phyloP scores from a whole-genome alignment of 2,888 invertebrate species.

The Pristionchus entomophagus region DNA sequence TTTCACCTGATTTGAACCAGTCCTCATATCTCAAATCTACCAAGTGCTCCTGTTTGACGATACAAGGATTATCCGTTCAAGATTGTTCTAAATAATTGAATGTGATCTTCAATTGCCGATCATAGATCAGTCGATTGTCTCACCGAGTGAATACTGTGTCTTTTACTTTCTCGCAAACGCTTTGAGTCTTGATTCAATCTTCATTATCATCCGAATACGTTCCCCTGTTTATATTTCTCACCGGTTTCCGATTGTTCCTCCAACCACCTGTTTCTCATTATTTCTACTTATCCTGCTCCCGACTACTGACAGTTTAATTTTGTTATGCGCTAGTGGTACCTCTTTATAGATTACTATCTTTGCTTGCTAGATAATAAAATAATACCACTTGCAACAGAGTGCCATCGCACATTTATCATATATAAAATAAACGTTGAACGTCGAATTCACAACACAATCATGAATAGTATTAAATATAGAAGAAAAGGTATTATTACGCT shows the following conservation, averaged over 20 bases:
- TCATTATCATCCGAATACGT: no score
- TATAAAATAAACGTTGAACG: not conserved
- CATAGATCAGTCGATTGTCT: not conserved
- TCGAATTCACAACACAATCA: not conserved
- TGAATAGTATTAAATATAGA: not conserved
- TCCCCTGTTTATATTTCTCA: not conserved
- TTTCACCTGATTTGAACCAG: not conserved
- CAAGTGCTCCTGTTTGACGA: not conserved
- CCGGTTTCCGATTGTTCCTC: not conserved
- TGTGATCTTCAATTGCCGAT: not conserved
- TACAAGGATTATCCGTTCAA: not conserved
- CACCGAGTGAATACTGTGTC: not conserved
- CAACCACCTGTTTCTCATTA: not conserved
- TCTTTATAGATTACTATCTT: not conserved
- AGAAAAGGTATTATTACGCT: not conserved
- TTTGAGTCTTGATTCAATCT: not conserved
- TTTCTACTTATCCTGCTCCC: not conserved
- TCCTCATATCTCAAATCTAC: not conserved
- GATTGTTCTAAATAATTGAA: not conserved
- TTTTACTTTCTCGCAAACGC: not conserved
- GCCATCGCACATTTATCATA: no score
- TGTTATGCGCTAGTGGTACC: not conserved
- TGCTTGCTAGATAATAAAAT: constrained; percentile 5
- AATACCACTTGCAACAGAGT: no score
- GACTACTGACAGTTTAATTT: not conserved